Evolutionary conservation across 2,797 vertebrate genomes (phyloP), one percentile per base, ranked within the genome.

Genomic region (Monodelphis domestica): DNA sequence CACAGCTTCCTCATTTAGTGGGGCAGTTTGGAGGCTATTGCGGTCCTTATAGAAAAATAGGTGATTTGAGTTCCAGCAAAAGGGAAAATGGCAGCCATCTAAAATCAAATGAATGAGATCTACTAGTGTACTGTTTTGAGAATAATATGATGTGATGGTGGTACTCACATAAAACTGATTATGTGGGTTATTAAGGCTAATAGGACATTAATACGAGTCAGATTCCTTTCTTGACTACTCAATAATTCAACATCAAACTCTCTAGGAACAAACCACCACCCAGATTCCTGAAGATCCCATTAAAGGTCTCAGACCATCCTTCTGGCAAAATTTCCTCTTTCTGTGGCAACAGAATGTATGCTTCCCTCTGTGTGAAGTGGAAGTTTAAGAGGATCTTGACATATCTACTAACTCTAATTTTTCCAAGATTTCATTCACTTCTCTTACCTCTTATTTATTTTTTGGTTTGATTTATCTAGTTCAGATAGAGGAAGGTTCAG

Each of bases 11-110:
- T 78, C 38, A 78, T 78, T 78, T 78, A 45, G 53, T 78, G 7
- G 38, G 21, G 38, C 21, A 78, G n/a, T 7, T 26, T 78, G 21
- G 38, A 45, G 38, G 38, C 45, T 78, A 26, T 70, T 11, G 17
- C 78, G 0, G 17, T 78, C 38, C 70, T 45, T 78, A 26, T 3
- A 28, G 51, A 59, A 4, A 70, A 90, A 0, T 4, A 29, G 45
- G 90, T 53, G 52, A 29, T 91, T 95, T 88, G 55, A 90, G 54
- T 91, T 96, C 33, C 53, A 50, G 26, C 52, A 52, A 30, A 91
- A 28, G 11, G 24, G 59, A 89, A 89, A 30, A 45, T 0, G 14
- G 1, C 2, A 53, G 12, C 26, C 54, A 11, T 93, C 91, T 93
- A 90, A 30, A 92, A 63, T 0, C 91, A 89, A 93, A 91, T 57